These are phyloP conservation scores for Andrena marginata DNA, from an alignment of 2,888 invertebrate species.

Conservation along the genomic window DNA sequence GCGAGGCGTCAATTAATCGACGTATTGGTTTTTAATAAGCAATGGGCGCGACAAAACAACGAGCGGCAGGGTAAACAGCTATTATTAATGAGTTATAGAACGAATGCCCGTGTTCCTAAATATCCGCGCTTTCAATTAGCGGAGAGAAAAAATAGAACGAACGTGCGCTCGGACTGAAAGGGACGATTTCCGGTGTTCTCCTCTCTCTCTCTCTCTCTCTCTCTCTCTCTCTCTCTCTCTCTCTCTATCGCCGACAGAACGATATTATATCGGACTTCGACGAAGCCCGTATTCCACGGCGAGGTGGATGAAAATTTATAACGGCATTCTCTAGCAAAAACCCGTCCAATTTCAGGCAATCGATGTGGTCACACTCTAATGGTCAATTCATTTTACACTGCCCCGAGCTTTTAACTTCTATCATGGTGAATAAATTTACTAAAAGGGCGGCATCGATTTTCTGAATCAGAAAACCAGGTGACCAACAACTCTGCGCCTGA, in stretches of 20 bases:
- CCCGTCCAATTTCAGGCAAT: not conserved
- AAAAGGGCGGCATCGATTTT: not conserved
- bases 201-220: no score
- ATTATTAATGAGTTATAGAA: conserved; percentile 20
- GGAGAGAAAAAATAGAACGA: conserved; percentile 2
- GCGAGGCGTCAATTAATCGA: conserved; percentile 28
- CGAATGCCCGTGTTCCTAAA: not conserved
- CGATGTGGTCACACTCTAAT: not conserved
- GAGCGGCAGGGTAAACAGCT: not conserved
- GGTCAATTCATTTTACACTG: conserved; percentile 6
- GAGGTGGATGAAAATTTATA: conserved; percentile 1
- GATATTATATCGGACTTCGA: not conserved
- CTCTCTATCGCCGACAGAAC: not conserved
- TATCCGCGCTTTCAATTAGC: conserved; percentile 6
- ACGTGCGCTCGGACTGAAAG: not conserved
- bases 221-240: no score
- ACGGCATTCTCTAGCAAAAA: not conserved
- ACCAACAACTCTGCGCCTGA: no score
- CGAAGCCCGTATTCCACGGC: not conserved
- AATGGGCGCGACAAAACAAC: not conserved
- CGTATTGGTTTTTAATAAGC: conserved; percentile 17
- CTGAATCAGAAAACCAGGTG: not conserved
- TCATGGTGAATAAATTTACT: not conserved
- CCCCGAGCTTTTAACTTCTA: not conserved
- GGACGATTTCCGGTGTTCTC: not conserved